A percentile compares a stretch with the other conserved stretches of the same genome.
Evolutionary conservation across 2,113 vertebrate species (phyloP).

Genomic region (Oceanites oceanicus): DNA sequence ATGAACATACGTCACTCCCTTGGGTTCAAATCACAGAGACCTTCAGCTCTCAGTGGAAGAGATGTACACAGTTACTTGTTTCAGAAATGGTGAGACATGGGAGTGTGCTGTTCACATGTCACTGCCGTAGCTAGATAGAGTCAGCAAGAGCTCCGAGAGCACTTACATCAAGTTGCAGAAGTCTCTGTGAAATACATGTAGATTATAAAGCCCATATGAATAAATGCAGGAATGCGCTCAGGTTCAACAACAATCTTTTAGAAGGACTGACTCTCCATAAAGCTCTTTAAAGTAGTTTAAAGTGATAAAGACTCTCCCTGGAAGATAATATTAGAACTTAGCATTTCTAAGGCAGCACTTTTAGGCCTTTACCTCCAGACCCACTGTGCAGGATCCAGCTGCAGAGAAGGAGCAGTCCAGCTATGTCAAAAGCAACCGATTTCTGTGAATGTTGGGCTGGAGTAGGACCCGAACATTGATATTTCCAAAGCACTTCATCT

Average conservation of each 20-base stretch:
- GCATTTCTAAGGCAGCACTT: not conserved
- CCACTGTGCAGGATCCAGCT: not conserved
- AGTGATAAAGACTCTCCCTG: not conserved
- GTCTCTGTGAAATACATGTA: not conserved
- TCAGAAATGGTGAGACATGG: not conserved
- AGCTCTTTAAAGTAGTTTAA: not conserved
- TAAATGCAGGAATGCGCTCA: not conserved
- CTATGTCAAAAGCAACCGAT: not conserved
- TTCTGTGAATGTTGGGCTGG: not conserved
- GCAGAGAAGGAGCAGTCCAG: not conserved
- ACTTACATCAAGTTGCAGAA: not conserved
- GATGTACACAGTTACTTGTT: not conserved
- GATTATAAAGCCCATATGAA: not conserved
- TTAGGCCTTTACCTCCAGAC: not conserved
- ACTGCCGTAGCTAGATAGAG: not conserved
- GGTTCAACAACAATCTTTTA: not conserved
- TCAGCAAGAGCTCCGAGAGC: not conserved
- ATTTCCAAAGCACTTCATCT: slow-evolving; percentile 26
- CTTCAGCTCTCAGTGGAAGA: not conserved
- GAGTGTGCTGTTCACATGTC: not conserved
- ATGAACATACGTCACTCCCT: not conserved
- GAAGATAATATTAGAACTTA: not conserved
- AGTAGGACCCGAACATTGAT: not conserved
- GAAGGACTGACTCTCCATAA: not conserved
- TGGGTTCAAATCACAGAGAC: not conserved